These are phyloP conservation scores for Tarsius wallacei DNA, from an alignment of 2,797 vertebrate genomes.

Conservation along the genomic window DNA sequence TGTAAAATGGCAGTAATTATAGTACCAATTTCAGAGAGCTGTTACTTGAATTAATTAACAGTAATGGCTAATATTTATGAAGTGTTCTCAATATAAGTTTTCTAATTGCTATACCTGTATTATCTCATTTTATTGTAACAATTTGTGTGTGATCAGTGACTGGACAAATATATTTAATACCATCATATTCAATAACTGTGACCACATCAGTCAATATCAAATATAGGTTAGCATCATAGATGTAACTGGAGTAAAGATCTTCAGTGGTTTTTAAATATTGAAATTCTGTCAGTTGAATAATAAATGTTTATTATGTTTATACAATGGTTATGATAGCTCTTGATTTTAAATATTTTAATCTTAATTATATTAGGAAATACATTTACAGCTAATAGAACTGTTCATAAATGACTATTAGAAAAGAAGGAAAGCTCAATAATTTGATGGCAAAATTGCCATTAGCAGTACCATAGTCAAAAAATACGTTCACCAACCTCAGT, in stretches of 20 bases:
- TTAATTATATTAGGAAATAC: constrained; percentile 34
- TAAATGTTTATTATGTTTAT: constrained; percentile 49
- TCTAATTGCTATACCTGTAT: constrained; percentile 40
- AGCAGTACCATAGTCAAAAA: background rate
- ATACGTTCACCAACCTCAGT: background rate
- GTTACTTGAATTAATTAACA: background rate
- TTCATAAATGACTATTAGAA: constrained; percentile 24
- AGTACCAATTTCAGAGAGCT: background rate
- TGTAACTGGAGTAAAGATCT: background rate
- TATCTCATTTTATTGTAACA: constrained; percentile 39
- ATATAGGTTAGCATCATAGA: background rate
- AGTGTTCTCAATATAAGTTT: background rate
- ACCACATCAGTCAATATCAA: background rate
- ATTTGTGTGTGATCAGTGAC: background rate
- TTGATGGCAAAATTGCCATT: constrained; percentile 10
- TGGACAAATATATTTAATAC: constrained; percentile 39
- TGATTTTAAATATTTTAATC: constrained; percentile 31
- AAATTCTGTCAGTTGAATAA: constrained; percentile 44
- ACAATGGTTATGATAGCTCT: constrained; percentile 14
- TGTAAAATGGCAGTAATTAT: constrained; percentile 3
- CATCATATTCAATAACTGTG: background rate
- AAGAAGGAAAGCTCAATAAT: constrained; percentile 24
- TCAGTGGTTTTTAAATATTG: constrained; percentile 47
- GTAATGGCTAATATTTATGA: background rate
- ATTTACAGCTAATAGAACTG: background rate